A percentile compares a stretch with the other conserved stretches of the same genome.
phyloP scores from a whole-genome alignment of 2,113 vertebrate genomes.

The Anarrhichthys ocellatus region DNA sequence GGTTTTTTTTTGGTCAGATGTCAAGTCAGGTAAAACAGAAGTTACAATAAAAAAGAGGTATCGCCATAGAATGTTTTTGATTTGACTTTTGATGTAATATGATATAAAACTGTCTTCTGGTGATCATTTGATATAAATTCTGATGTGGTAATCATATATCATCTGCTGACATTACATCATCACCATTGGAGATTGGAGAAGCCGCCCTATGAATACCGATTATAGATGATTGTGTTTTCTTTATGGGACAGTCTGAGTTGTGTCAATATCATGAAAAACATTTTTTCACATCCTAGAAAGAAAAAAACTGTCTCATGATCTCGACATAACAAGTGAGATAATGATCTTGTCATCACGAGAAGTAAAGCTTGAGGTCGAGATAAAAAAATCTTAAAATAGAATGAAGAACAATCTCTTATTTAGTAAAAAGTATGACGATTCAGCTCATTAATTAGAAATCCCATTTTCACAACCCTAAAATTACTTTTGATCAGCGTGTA shows the following conservation, averaged over 20 bases:
- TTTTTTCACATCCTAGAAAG: background rate
- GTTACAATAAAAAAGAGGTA: background rate
- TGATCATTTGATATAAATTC: constrained; percentile 1
- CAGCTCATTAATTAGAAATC: background rate
- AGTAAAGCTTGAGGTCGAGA: background rate
- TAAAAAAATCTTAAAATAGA: background rate
- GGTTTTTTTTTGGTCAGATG: background rate
- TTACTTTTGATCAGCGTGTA: background rate
- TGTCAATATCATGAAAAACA: background rate
- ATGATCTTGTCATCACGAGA: background rate
- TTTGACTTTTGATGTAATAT: background rate
- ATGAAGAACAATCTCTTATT: background rate
- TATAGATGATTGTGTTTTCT: constrained; percentile 23
- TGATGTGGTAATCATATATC: constrained; percentile 30
- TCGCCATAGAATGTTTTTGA: background rate
- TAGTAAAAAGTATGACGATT: background rate
- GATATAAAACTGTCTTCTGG: background rate
- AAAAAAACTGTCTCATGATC: background rate
- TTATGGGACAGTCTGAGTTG: background rate
- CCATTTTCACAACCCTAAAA: background rate
- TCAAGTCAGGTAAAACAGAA: background rate
- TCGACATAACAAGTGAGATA: background rate
- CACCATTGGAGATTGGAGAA: background rate
- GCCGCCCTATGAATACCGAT: constrained; percentile 1
- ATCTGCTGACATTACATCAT: constrained; percentile 9